Base-by-base conservation (phyloP, 2,888 invertebrate species). In the Nomada ferruginata region DNA sequence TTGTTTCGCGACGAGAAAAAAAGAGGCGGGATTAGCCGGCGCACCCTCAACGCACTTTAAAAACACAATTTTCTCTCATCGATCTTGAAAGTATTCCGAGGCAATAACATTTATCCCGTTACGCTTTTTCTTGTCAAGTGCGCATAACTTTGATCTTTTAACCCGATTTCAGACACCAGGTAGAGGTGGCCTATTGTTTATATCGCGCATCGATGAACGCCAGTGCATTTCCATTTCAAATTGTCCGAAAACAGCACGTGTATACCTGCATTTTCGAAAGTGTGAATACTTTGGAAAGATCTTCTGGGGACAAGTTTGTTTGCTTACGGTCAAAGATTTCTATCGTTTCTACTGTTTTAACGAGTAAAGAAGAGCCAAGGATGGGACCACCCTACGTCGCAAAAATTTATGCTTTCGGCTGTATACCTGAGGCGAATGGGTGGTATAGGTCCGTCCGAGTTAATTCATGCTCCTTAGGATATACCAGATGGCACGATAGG, bases 401-500 rank as follows among this genome's bases (percentile, higher is more conserved):
- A 59, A 75, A 72, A 63, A 53, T 50, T 65, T 44, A 26, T 53
- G 50, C 52, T 18, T 44, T 26, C 26, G 52, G 36, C 42, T 11
- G 69, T 79, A 72, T 87, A 87, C 86, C 86, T 87, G 85, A 26
- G 64, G 53, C 66, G 76, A 74, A 72, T 65, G 79, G 76, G 55
- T 68, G 75, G 86, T 29, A 53, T 18, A 70, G 60, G 76, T 76
- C 68, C 60, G 69, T 81, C 57, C 26, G 68, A 70, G 88, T 88
- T 88, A 86, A 87, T 86, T 88, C 86, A 81, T 83, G 80, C 76
- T 63, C 57, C 60, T 76, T 74, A 66, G 69, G 76, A 64, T 64
- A 47, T 80, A 52, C 82, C 86, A 87, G 88, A 88, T 87, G 87
- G 84, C 81, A 66, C 76, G 87, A 88, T 86, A 84, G 81, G 73